phyloP scores from a whole-genome alignment of 2,797 vertebrate genomes.

The Eremophila alpestris region DNA sequence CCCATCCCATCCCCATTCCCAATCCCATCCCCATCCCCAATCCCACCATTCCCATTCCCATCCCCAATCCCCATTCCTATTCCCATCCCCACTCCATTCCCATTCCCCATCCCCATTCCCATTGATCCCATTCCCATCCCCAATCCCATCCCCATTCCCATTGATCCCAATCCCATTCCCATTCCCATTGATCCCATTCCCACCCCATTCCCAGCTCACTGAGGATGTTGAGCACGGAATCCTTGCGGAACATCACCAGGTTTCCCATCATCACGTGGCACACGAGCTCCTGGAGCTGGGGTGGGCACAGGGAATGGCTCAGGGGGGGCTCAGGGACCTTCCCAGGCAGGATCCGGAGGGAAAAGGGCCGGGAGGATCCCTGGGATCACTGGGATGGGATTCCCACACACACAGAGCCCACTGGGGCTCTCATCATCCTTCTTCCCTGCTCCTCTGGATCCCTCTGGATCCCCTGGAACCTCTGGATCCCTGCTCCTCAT shows the following conservation, averaged over 20 bases:
- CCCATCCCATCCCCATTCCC: no score
- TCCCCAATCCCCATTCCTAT: no score
- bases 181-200: no score
- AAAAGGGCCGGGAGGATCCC: neutral
- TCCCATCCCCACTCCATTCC: no score
- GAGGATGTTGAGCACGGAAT: slow-evolving; percentile 94
- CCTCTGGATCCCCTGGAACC: neutral
- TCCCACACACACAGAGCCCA: neutral
- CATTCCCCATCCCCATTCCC: no score
- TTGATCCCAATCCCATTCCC: no score
- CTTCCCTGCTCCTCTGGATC: neutral
- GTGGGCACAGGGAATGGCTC: rapidly evolving
- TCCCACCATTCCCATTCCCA: no score
- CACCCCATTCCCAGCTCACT: no score
- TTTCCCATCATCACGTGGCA: slow-evolving; percentile 98
- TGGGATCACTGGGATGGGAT: neutral
- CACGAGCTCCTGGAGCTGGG: slow-evolving; percentile 93
- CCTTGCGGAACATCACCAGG: slow-evolving; percentile 96
- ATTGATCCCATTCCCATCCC: no score
- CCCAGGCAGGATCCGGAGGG: neutral
- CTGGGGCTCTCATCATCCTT: rapidly evolving
- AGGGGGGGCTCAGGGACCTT: neutral
- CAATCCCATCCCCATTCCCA: no score
- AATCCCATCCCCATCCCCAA: no score
- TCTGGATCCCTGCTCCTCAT: neutral